Evolutionary conservation across 1,140 invertebrate species (phyloP).

Genomic region (Apocrypta bakeri): DNA sequence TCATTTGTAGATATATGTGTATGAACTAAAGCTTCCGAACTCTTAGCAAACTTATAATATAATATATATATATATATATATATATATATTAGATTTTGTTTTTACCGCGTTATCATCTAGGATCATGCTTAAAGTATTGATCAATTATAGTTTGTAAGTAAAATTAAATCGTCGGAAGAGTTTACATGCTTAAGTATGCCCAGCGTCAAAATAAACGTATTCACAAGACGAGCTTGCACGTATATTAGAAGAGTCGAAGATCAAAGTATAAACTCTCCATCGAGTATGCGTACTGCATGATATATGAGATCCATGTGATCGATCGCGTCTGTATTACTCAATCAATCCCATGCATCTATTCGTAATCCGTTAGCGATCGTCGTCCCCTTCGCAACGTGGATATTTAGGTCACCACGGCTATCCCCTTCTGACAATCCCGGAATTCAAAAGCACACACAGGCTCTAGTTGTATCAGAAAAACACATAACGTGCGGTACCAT

Average conservation of each 20-base stretch:
- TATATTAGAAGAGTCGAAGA: neutral
- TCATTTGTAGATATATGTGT: neutral
- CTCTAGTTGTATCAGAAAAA: neutral
- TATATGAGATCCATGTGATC: neutral
- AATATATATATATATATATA: no score
- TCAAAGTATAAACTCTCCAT: neutral
- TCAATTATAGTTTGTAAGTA: neutral
- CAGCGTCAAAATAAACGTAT: neutral
- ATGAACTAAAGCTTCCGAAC: neutral
- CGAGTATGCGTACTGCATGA: neutral
- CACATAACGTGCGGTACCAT: neutral
- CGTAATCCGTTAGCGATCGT: slow-evolving; percentile 13
- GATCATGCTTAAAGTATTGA: neutral
- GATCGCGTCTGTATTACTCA: neutral
- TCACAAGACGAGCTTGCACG: neutral
- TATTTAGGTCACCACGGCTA: neutral
- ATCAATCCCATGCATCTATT: slow-evolving; percentile 6
- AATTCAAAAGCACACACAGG: slow-evolving; percentile 9
- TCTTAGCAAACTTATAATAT: neutral
- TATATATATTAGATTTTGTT: no score
- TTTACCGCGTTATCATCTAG: no score
- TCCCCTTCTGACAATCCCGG: neutral
- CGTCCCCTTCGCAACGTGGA: neutral
- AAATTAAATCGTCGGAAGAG: no score
- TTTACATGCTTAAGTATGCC: neutral